A percentile compares a stretch with the other conserved stretches of the same genome.
Conservation (phyloP, 2,797 vertebrate species). For the Coluber constrictor region DNA sequence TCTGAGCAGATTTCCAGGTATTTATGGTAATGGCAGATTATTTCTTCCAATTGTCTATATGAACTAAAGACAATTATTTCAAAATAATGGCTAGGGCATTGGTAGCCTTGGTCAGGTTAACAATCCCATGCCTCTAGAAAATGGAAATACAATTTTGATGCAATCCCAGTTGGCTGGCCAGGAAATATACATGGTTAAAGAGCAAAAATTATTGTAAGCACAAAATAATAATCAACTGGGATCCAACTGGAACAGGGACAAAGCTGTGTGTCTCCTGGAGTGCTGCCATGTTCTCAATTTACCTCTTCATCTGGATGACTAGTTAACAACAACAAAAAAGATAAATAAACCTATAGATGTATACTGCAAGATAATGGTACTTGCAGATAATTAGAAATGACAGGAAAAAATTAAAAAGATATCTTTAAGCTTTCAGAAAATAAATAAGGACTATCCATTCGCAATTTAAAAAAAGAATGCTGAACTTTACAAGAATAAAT, state of each 20-base stretch:
- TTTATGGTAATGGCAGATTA: not conserved
- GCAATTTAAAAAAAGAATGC: not conserved
- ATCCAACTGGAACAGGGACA: slow-evolving; percentile 14
- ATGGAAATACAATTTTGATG: slow-evolving; percentile 10
- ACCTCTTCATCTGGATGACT: slow-evolving; percentile 22
- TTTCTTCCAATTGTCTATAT: not conserved
- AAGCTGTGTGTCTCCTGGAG: slow-evolving; percentile 27
- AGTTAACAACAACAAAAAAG: slow-evolving; percentile 12
- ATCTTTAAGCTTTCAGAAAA: not conserved
- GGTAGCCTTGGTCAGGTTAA: not conserved
- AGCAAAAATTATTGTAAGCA: slow-evolving; percentile 34
- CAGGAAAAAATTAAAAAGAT: not conserved
- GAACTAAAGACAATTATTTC: not conserved
- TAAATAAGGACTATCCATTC: not conserved
- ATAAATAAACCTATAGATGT: slow-evolving; percentile 14
- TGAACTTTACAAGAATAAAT: not conserved
- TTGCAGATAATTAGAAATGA: slow-evolving; percentile 9
- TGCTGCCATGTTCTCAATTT: slow-evolving; percentile 16
- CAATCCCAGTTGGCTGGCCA: slow-evolving; percentile 1
- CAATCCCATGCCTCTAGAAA: not conserved
- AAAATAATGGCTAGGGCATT: not conserved
- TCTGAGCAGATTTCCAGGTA: not conserved
- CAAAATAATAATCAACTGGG: slow-evolving; percentile 35
- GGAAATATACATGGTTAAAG: slow-evolving; percentile 16
- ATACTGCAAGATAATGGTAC: not conserved